phyloP scores from a whole-genome alignment of 2,797 vertebrate species.

The Phataginus tricuspis region DNA sequence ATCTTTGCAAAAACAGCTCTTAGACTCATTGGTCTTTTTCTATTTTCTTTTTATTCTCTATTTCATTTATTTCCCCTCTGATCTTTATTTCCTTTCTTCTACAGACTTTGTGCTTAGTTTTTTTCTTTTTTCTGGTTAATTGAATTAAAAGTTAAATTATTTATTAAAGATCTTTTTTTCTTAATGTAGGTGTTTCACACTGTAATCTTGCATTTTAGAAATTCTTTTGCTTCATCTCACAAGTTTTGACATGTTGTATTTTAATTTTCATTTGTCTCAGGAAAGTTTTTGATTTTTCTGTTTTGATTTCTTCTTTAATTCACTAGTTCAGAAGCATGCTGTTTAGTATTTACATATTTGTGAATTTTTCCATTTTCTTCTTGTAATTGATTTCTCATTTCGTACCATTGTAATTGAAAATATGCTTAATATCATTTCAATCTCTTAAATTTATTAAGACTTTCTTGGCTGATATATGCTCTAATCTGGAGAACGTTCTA shows the following conservation, averaged over 20 bases:
- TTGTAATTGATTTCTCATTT: not conserved
- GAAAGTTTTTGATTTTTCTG: not conserved
- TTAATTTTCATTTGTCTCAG: not conserved
- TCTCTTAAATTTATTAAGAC: not conserved
- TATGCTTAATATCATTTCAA: not conserved
- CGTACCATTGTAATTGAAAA: not conserved
- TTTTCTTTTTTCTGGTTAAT: not conserved
- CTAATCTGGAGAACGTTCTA: not conserved
- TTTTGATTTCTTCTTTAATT: not conserved
- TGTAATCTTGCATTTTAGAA: not conserved
- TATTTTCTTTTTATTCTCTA: not conserved
- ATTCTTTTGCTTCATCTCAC: not conserved
- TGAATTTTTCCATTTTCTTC: not conserved
- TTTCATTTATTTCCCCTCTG: not conserved
- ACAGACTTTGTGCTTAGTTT: not conserved
- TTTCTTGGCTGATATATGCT: not conserved
- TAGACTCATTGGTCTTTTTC: not conserved
- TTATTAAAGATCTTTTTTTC: not conserved
- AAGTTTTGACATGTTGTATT: not conserved
- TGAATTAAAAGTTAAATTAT: not conserved
- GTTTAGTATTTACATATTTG: not conserved
- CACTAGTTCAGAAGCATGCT: not conserved
- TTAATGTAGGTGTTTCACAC: not conserved
- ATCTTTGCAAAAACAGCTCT: not conserved
- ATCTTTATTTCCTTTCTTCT: not conserved